Base-by-base conservation (phyloP, 2,888 invertebrate species). In the Meta bourneti region DNA sequence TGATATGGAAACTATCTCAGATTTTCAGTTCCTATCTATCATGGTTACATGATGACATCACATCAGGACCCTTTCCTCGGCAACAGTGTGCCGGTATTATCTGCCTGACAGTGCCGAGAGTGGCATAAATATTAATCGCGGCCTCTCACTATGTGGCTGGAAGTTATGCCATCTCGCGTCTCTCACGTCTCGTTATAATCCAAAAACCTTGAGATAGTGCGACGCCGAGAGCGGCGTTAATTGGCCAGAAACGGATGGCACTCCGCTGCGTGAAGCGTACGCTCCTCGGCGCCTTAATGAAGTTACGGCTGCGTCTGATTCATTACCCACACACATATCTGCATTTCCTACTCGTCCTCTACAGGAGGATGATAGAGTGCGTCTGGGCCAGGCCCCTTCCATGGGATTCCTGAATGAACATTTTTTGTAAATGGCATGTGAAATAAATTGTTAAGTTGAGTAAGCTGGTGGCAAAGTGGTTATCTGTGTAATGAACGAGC, bases 91-190 rank as follows among this genome's bases (percentile, higher is more conserved):
- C 34, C 34, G 34, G 34, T 4, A 34, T 4, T 34, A 34, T 34
- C 34, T 34, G 34, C 34, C 34, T 34, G 34, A 34, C 34, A 34
- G 34, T 34, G 34, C 34, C 34, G 34, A 34, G 34, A 34, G 52
- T 11, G 78, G 19, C 61, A 79, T 79, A 79, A 79, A 79, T 79
- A 79, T 79, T 79, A 79, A 79, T 79, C 61, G 61, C 61, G 52
- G 20, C 51, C 79, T 20, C 79, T 20, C 20, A 34, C 79, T 79
- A 54, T 34, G 79, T 52, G 61, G 61, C 61, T 16, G 11, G 13
- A n/a, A 78, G 78, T 78, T 78, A 78, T 78, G 79, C 34, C 61
- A 69, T 79, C 19, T 54, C 8, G 34, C 8, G 34, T 54, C 61
- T 49, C 9, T 1, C 54, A 61, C 54, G 19, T 61, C 79, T 79